These are phyloP conservation scores for Smithornis capensis DNA, from an alignment of 2,113 vertebrate genomes.

Conservation along the genomic window DNA sequence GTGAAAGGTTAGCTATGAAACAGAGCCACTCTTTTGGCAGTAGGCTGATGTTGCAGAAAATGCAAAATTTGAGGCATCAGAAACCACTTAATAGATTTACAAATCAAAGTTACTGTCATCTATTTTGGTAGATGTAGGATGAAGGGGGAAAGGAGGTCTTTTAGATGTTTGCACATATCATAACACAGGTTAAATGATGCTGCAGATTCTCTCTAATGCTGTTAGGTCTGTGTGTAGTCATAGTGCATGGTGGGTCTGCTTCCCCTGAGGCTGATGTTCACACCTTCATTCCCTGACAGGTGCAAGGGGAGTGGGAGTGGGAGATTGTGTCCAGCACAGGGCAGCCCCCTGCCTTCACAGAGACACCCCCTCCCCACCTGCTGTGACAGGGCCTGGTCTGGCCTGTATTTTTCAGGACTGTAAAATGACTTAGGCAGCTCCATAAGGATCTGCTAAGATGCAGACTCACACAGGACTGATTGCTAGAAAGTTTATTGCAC, in stretches of 20 bases:
- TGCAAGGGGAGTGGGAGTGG: background rate
- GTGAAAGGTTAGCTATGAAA: background rate
- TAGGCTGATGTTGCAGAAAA: background rate
- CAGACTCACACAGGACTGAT: background rate
- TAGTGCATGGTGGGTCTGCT: background rate
- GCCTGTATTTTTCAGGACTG: background rate
- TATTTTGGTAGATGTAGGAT: background rate
- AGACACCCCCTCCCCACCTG: background rate
- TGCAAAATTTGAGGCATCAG: background rate
- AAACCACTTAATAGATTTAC: background rate
- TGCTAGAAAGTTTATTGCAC: background rate
- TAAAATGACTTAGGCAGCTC: background rate
- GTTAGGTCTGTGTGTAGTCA: background rate
- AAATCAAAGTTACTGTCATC: background rate
- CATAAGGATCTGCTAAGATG: background rate
- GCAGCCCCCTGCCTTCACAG: background rate
- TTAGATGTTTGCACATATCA: background rate
- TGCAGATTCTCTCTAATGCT: background rate
- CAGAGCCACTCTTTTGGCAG: background rate
- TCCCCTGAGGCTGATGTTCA: rapidly evolving
- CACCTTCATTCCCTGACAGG: background rate
- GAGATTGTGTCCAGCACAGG: rapidly evolving
- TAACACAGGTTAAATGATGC: background rate
- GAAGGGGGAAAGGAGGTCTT: background rate
- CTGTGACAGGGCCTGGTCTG: rapidly evolving